A percentile compares a stretch with the other conserved stretches of the same genome.
phyloP scores from a whole-genome alignment of 2,113 vertebrate genomes.

The Psittacula cyanocephala region DNA sequence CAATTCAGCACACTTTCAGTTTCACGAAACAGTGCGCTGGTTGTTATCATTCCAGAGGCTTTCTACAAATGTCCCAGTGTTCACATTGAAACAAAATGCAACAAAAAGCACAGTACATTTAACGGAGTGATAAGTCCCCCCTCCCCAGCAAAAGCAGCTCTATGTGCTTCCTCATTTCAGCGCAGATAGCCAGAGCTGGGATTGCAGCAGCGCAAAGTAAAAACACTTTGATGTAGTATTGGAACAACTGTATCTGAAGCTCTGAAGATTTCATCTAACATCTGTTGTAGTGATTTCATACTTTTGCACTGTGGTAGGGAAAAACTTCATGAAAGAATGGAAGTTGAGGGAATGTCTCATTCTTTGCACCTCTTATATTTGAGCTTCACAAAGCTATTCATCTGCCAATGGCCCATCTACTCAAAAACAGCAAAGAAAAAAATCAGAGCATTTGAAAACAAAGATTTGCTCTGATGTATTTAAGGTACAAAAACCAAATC shows the following conservation, averaged over 20 bases:
- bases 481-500: not conserved
- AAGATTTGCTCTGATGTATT: not conserved
- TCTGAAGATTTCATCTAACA: constrained; percentile 1
- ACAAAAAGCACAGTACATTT: not conserved
- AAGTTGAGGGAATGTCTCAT: not conserved
- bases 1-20: not conserved
- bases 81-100: not conserved
- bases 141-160: not conserved
- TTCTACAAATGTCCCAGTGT: constrained; percentile 22
- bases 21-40: not conserved
- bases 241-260: not conserved
- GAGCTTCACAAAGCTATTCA: not conserved
- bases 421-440: not conserved
- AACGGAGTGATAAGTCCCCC: not conserved
- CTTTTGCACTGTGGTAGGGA: not conserved
- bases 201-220: not conserved
- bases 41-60: constrained; percentile 24
- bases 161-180: constrained; percentile 4
- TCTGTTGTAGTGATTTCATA: not conserved
- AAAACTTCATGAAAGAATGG: not conserved
- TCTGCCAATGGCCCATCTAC: not conserved
- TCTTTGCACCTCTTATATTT: not conserved
- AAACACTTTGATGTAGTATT: not conserved
- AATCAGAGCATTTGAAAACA: not conserved
- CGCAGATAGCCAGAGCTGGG: not conserved